Evolutionary conservation across 2,113 vertebrate species (phyloP).

Genomic region (Aptenodytes patagonicus): DNA sequence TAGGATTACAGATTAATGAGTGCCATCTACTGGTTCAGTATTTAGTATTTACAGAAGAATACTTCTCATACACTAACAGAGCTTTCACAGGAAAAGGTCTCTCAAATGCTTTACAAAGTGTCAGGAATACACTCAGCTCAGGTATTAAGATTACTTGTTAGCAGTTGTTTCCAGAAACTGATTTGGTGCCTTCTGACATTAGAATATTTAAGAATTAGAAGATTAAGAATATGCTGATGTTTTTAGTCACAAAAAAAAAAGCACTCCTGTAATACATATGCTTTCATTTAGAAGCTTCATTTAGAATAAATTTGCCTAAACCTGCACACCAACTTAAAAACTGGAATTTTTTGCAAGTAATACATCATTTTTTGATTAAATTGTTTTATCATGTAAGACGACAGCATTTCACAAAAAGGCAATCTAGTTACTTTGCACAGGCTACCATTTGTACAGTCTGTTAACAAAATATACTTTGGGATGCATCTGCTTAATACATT

Average conservation of each 20-base stretch:
- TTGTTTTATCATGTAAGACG: neutral
- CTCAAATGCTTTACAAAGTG: neutral
- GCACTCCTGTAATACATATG: neutral
- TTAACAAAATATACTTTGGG: conserved; percentile 18
- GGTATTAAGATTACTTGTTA: neutral
- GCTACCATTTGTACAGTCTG: neutral
- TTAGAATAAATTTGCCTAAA: neutral
- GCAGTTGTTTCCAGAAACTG: neutral
- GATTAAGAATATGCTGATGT: neutral
- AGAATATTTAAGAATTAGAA: neutral
- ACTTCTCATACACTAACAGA: neutral
- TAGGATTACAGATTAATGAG: neutral
- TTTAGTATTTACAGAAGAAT: neutral
- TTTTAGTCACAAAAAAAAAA: neutral
- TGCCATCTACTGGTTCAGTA: conserved; percentile 42
- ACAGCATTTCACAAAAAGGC: neutral
- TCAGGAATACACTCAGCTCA: neutral
- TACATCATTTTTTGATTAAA: neutral
- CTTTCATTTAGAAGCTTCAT: neutral
- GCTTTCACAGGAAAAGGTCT: neutral
- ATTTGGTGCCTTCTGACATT: neutral
- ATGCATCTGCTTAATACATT: conserved; percentile 49
- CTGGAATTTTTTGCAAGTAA: neutral
- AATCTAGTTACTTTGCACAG: neutral
- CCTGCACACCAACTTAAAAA: neutral